Percentiles rank a stretch among this genome's conserved stretches.
phyloP scores from a whole-genome alignment of 35 echinoderm and acorn worm species.

The Apostichopus californicus region DNA sequence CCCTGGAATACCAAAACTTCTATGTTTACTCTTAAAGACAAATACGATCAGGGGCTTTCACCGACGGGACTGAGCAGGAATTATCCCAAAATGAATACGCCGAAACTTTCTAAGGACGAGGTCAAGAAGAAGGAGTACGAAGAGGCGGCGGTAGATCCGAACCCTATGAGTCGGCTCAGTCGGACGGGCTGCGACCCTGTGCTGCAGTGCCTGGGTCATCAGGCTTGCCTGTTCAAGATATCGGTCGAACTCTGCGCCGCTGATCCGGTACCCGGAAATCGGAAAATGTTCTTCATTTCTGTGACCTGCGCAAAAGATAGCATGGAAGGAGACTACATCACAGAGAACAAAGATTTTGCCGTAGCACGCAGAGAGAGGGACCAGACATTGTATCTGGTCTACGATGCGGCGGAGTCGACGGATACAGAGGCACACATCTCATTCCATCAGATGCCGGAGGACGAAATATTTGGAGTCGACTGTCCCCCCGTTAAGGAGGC shows the following conservation, averaged over 20 bases:
- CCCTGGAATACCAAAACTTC: constrained; percentile 63
- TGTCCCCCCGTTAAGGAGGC: constrained; percentile 75
- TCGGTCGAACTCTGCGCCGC: constrained; percentile 89
- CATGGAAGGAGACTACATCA: constrained; percentile 57
- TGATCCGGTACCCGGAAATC: constrained; percentile 85
- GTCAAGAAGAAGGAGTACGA: constrained; percentile 42
- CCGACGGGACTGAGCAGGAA: background rate
- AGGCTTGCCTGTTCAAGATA: constrained; percentile 96
- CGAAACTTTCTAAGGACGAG: constrained; percentile 41
- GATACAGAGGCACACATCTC: constrained; percentile 43
- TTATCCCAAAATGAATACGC: constrained; percentile 31
- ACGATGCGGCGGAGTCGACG: constrained; percentile 67
- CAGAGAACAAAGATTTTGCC: constrained; percentile 40
- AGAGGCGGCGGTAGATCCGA: constrained; percentile 34
- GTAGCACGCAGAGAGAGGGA: constrained; percentile 69
- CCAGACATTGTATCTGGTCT: constrained; percentile 67
- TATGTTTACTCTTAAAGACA: constrained; percentile 70
- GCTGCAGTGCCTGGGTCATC: constrained; percentile 88
- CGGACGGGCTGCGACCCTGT: constrained; percentile 93
- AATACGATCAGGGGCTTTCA: constrained; percentile 72
- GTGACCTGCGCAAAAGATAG: constrained; percentile 91
- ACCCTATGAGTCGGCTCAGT: constrained; percentile 61
- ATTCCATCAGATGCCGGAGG: constrained; percentile 66
- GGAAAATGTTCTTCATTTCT: constrained; percentile 84
- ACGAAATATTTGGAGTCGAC: constrained; percentile 84